Percentiles rank a stretch among this genome's conserved stretches.
These are phyloP conservation scores for Capricornis sumatraensis DNA, from an alignment of 2,113 vertebrate species.

Conservation along the genomic window DNA sequence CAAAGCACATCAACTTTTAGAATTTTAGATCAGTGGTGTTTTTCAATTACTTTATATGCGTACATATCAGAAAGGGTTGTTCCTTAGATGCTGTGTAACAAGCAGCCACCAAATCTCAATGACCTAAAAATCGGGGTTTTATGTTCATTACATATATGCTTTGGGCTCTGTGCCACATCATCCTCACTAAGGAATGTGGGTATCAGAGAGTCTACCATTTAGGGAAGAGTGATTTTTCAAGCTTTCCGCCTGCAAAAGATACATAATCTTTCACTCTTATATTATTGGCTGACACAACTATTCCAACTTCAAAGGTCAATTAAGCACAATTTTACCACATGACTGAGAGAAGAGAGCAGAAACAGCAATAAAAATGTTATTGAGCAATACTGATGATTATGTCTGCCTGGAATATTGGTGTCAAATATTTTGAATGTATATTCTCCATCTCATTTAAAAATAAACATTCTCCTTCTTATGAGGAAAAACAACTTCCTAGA, in stretches of 20 bases:
- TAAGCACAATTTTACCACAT: not conserved
- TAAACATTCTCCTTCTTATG: not conserved
- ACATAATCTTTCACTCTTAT: not conserved
- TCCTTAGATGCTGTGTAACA: not conserved
- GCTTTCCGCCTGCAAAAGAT: not conserved
- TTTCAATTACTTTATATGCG: not conserved
- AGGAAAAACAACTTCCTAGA: not conserved
- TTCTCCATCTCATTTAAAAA: not conserved
- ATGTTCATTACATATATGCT: not conserved
- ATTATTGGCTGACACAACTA: too few species aligned
- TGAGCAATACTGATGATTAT: not conserved
- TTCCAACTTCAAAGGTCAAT: not conserved
- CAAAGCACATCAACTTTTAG: not conserved
- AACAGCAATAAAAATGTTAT: not conserved
- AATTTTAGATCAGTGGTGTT: not conserved
- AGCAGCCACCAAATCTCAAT: not conserved
- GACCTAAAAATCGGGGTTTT: not conserved
- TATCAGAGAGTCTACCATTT: not conserved
- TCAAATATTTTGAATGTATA: not conserved
- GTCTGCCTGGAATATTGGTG: not conserved
- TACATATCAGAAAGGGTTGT: not conserved
- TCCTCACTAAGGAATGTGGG: not conserved
- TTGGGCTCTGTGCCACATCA: not conserved
- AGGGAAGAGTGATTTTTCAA: not conserved
- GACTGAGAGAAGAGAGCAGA: not conserved